Conservation (phyloP, 92 coral and sea anemone species). For the Epizoanthus scotinus region DNA sequence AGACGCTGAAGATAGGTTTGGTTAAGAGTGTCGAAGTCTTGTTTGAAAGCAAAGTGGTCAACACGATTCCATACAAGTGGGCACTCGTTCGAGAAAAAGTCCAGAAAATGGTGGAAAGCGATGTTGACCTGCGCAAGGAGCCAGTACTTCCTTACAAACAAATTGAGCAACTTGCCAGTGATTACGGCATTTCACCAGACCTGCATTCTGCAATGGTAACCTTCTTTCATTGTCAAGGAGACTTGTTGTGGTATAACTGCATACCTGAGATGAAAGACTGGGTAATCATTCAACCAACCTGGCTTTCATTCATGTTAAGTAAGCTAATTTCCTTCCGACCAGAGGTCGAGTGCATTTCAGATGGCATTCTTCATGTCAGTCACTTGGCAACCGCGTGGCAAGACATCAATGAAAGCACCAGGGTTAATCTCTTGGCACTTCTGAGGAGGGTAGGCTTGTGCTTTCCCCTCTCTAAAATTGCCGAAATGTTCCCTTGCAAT, state of each 20-base stretch:
- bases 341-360: constrained; percentile 20
- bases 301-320: constrained; percentile 25
- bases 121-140: background rate
- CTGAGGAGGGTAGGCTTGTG: constrained; percentile 29
- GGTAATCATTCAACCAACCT: constrained; percentile 28
- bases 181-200: background rate
- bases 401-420: constrained; percentile 10
- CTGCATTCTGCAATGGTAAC: background rate
- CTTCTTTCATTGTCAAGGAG: constrained; percentile 36
- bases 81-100: constrained; percentile 13
- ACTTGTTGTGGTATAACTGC: constrained; percentile 21
- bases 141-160: constrained; percentile 6
- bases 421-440: constrained; percentile 2
- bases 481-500: constrained; percentile 27
- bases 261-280: constrained; percentile 28
- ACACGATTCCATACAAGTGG: constrained; percentile 18
- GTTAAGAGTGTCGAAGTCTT: background rate
- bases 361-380: constrained; percentile 29
- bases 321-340: constrained; percentile 27
- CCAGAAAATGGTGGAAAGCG: background rate
- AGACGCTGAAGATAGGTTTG: background rate
- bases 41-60: background rate
- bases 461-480: constrained; percentile 2
- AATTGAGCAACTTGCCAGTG: constrained; percentile 7
- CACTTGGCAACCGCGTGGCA: constrained; percentile 9